Evolutionary conservation across 2,888 invertebrate species (phyloP).

Genomic region (Scaptomyza caliginosa): DNA sequence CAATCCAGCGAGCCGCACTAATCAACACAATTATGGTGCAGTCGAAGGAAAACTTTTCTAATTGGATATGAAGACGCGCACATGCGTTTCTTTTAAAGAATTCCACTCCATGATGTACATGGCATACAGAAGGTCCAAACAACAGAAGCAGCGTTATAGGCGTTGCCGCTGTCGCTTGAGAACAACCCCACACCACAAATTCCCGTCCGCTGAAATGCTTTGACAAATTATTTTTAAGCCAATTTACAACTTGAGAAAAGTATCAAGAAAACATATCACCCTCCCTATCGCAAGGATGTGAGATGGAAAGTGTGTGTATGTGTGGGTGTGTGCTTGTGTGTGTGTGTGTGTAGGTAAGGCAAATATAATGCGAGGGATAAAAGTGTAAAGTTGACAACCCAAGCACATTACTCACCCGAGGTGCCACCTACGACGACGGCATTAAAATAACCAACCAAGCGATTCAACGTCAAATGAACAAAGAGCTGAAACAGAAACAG

Average conservation of each 20-base stretch:
- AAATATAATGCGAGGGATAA: conserved; percentile 78
- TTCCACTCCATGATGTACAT: conserved; percentile 46
- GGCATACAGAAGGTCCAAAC: conserved; percentile 55
- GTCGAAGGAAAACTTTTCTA: conserved; percentile 76
- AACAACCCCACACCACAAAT: conserved; percentile 32
- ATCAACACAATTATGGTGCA: conserved; percentile 77
- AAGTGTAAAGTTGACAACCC: conserved; percentile 80
- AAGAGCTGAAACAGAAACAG: conserved; percentile 61
- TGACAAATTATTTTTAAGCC: conserved; percentile 82
- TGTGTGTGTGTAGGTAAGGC: conserved; percentile 66
- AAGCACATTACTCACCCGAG: conserved; percentile 79
- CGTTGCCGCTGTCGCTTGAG: conserved; percentile 20
- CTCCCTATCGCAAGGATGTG: conserved; percentile 29
- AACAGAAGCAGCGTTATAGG: conserved; percentile 35
- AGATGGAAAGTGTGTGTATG: conserved; percentile 8
- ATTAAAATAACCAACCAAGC: conserved; percentile 77
- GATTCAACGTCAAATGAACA: conserved; percentile 77
- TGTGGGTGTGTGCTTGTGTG: conserved; percentile 14
- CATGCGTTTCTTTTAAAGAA: conserved; percentile 76
- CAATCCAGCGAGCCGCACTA: conserved; percentile 74
- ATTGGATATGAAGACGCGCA: conserved; percentile 80
- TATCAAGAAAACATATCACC: conserved; percentile 78
- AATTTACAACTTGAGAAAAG: conserved; percentile 81
- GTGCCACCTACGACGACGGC: conserved; percentile 64
- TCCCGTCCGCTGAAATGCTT: conserved; percentile 71